Base-by-base conservation (phyloP, 2,888 invertebrate species). In the Dioctria linearis region DNA sequence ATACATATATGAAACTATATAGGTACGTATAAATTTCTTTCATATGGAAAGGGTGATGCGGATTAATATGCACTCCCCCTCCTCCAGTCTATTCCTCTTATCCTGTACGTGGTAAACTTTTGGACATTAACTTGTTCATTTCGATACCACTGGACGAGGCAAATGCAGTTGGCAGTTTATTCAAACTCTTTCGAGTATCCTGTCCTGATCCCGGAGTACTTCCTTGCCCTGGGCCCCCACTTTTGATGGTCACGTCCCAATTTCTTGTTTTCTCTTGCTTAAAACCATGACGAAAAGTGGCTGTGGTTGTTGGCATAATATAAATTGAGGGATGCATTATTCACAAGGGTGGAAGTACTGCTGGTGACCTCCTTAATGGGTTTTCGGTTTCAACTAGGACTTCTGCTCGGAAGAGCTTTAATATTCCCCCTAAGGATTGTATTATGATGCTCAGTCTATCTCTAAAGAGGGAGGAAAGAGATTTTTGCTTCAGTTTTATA, bases 41-140 rank as follows among this genome's bases (percentile, higher is more conserved):
- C 40, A 5, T 39, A 5, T n/a, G 59, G 25, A 13, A 25, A 25
- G 25, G 25, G 25, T 25, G 25, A 25, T 25, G 25, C 25, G 25
- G 25, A 25, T 25, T 25, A 25, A 25, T 25, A 25, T 25, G 25
- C 25, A 25, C 25, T 25, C 25, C 25, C 6, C n/a, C 61, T 13
- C 5, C n/a, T 61, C 25, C 8, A 51, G 37, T 51, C 66, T n/a
- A 25, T 66, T 51, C 66, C 42, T 42, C 11, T 13, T 13, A 69
- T 54, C 40, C 40, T 25, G 25, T 9, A 54, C 51, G 54, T 54
- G 71, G 71, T 37, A 71, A 71, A 71, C 54, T 71, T 71, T 54
- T 54, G 71, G 71, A 71, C 71, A 54, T 71, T 71, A 71, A 71
- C 71, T 71, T 71, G 71, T 71, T 71, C 71, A 71, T 54, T 71